Conservation (phyloP, 2,888 invertebrate species). For the Hirtodrosophila duncani region DNA sequence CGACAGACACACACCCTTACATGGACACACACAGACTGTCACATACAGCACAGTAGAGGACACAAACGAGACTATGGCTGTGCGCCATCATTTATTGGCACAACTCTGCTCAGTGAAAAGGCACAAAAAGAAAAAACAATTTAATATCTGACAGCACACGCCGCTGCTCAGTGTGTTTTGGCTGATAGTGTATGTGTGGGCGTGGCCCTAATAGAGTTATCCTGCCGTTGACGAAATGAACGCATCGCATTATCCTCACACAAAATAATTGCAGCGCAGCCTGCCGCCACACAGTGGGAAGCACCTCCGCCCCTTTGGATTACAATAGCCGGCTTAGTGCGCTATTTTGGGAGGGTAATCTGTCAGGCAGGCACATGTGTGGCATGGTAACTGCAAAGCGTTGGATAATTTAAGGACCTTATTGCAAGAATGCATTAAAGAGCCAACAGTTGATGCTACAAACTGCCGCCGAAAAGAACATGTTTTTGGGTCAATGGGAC, state of each 20-base stretch:
- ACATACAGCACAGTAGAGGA: slow-evolving; percentile 37
- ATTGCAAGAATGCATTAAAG: slow-evolving; percentile 46
- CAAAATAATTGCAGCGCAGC: slow-evolving; percentile 51
- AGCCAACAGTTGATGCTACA: not conserved
- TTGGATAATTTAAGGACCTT: slow-evolving; percentile 23
- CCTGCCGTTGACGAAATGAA: slow-evolving; percentile 44
- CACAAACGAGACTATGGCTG: slow-evolving; percentile 20
- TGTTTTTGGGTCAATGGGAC: too few relatives aligned
- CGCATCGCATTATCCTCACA: slow-evolving; percentile 57
- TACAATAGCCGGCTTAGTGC: not conserved
- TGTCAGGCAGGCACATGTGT: slow-evolving; percentile 31
- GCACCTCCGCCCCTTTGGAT: not conserved
- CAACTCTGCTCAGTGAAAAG: slow-evolving; percentile 25
- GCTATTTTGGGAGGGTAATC: slow-evolving; percentile 24
- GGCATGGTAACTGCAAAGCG: not conserved
- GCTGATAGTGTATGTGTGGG: slow-evolving; percentile 11
- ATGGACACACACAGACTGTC: slow-evolving; percentile 40
- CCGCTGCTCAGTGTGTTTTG: slow-evolving; percentile 1
- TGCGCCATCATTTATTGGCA: slow-evolving; percentile 51
- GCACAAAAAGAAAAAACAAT: slow-evolving; percentile 31
- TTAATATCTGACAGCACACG: slow-evolving; percentile 51
- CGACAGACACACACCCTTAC: slow-evolving; percentile 20
- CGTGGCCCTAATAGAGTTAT: slow-evolving; percentile 58
- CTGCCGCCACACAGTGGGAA: not conserved
- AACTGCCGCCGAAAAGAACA: not conserved